phyloP scores from a whole-genome alignment of 2,113 vertebrate species.

The Agapornis roseicollis region DNA sequence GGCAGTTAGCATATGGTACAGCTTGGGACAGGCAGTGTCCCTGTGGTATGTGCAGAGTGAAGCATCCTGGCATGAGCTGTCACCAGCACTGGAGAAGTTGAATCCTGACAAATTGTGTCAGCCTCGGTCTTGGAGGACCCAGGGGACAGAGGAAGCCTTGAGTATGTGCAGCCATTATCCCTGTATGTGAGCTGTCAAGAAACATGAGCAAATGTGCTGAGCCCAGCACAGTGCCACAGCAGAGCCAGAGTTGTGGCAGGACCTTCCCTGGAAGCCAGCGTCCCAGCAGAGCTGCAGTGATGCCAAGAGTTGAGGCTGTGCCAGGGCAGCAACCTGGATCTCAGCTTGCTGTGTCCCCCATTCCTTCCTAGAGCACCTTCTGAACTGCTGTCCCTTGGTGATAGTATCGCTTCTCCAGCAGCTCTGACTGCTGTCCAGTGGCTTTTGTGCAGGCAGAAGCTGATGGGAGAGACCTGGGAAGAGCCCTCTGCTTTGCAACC shows the following conservation, averaged over 20 bases:
- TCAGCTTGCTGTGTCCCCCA: neutral
- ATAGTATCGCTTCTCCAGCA: neutral
- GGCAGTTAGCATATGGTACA: neutral
- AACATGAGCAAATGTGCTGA: neutral
- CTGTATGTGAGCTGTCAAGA: neutral
- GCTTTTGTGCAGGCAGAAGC: neutral
- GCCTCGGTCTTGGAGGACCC: neutral
- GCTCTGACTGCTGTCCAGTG: neutral
- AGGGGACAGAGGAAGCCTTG: neutral
- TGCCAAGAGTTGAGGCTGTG: neutral
- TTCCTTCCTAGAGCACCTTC: neutral
- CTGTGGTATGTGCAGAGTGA: neutral
- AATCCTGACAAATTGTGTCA: neutral
- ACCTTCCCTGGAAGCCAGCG: neutral
- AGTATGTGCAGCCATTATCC: neutral
- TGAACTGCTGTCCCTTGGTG: neutral
- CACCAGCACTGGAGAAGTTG: neutral
- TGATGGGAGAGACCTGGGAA: neutral
- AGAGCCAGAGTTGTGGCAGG: neutral
- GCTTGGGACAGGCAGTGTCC: neutral
- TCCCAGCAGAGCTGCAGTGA: rapidly evolving
- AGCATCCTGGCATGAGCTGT: neutral
- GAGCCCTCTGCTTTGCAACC: neutral
- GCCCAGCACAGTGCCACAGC: neutral
- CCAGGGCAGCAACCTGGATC: neutral